Evolutionary conservation across 2,888 invertebrate species (phyloP).

Genomic region (Spodoptera littoralis): DNA sequence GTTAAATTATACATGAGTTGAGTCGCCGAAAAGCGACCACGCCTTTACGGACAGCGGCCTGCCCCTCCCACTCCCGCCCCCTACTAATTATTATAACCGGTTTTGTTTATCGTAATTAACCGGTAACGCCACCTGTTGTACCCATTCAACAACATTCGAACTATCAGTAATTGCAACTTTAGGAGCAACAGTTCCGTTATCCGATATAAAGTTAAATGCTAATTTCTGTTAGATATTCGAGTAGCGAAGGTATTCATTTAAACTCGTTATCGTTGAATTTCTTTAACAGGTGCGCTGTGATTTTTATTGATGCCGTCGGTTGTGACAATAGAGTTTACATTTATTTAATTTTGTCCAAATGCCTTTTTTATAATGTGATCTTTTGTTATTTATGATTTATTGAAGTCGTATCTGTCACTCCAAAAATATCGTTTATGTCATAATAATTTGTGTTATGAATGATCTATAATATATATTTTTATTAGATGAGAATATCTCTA

Average conservation of each 20-base stretch:
- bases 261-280: constrained; percentile 32
- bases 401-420: background rate
- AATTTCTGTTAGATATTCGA: constrained; percentile 46
- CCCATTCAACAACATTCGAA: constrained; percentile 58
- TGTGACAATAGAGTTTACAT: constrained; percentile 13
- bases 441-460: too few relatives aligned
- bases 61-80: constrained; percentile 83
- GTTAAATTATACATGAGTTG: constrained; percentile 73
- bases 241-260: constrained; percentile 38
- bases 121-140: constrained; percentile 83
- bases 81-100: constrained; percentile 87
- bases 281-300: constrained; percentile 11
- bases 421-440: too few relatives aligned
- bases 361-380: background rate
- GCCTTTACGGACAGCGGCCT: constrained; percentile 65
- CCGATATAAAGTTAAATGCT: constrained; percentile 53
- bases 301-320: constrained; percentile 28
- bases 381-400: constrained; percentile 5
- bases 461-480: too few relatives aligned
- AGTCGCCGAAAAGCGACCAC: constrained; percentile 74
- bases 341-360: background rate
- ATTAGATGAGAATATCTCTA: too few relatives aligned
- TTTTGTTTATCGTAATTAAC: constrained; percentile 83
- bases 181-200: constrained; percentile 54
- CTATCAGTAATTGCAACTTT: constrained; percentile 65